Base-by-base conservation (phyloP, 2,888 invertebrate genomes). In the Hofmannophila pseudospretella region DNA sequence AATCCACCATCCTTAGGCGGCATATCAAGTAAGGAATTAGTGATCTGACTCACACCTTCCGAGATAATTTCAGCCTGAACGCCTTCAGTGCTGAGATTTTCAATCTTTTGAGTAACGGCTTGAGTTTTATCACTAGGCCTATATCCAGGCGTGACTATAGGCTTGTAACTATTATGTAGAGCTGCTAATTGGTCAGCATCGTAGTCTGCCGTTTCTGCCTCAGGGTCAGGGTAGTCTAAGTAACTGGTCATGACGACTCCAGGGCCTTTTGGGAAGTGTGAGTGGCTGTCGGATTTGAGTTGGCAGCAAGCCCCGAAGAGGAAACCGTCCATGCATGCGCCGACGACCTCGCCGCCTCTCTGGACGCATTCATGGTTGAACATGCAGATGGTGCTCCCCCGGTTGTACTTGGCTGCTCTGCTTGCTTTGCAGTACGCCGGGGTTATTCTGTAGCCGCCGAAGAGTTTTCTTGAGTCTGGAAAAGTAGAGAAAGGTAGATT, bases 251-350 rank as follows among this genome's bases (percentile, higher is more conserved):
- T 82, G 36, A 86, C 77, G 0, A 86, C 70, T 1, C 86, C 86
- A 8, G 86, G 85, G 0, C 86, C 86, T 67, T 86, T 86, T 1
- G 86, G 86, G 11, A 86, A 78, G 36, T 86, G 86, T 0, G 80
- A 78, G 31, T 82, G 84, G 51, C 79, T 82, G 46, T 84, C 81
- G 1, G 88, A 59, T 76, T 77, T 48, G 14, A 96, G 88, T 58
- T 94, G 93, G 62, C 96, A 97, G 71, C 96, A 97, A 0, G 96
- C 95, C 1, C 96, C 96, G 58, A 96, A 96, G n/a, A 95, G 88
- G 67, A 95, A 95, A 0, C 96, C 95, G 59, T 96, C 96, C 93
- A 96, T 95, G 63, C 96, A 97, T 0, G 96, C 93, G 0, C 96
- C 96, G 0, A 96, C 94, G 0, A 49, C 96, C 64, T 93, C 91